Percentiles rank a stretch among this genome's conserved stretches.
phyloP scores from a whole-genome alignment of 2,888 invertebrate genomes.

The Mamestra brassicae region DNA sequence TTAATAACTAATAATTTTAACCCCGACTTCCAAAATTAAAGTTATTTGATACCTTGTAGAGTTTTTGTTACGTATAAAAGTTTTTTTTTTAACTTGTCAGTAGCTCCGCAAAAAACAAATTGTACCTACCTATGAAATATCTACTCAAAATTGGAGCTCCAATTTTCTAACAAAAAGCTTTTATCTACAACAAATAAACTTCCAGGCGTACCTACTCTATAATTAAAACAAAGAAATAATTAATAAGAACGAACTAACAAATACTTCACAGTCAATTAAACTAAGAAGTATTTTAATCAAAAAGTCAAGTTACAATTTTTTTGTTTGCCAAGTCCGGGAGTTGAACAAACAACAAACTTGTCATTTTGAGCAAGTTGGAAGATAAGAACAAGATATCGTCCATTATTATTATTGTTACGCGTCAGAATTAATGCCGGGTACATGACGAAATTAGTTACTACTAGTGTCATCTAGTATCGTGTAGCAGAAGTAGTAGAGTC shows the following conservation, averaged over 20 bases:
- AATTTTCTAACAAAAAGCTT: conserved; percentile 45
- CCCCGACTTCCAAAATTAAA: too few relatives aligned
- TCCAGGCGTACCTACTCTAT: conserved; percentile 22
- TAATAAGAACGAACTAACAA: conserved; percentile 37
- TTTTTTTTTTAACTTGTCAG: too few relatives aligned
- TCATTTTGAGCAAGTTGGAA: not conserved
- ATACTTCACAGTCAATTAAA: conserved; percentile 47
- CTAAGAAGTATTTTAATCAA: conserved; percentile 30
- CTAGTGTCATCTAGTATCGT: too few relatives aligned
- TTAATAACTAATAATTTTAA: too few relatives aligned
- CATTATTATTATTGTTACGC: not conserved
- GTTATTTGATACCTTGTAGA: too few relatives aligned
- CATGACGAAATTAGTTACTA: too few relatives aligned
- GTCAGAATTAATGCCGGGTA: too few relatives aligned
- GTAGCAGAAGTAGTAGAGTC: too few relatives aligned
- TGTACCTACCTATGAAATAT: not conserved
- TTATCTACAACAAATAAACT: conserved; percentile 35
- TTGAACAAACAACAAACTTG: conserved; percentile 3
- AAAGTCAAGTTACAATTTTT: conserved; percentile 19
- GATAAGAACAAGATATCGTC: not conserved
- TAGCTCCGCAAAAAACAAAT: not conserved
- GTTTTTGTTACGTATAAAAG: too few relatives aligned
- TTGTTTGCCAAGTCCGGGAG: not conserved
- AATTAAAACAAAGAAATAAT: conserved; percentile 55
- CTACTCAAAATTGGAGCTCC: conserved; percentile 9